Conservation (phyloP, 2,113 vertebrate genomes). For the Stegastes partitus region DNA sequence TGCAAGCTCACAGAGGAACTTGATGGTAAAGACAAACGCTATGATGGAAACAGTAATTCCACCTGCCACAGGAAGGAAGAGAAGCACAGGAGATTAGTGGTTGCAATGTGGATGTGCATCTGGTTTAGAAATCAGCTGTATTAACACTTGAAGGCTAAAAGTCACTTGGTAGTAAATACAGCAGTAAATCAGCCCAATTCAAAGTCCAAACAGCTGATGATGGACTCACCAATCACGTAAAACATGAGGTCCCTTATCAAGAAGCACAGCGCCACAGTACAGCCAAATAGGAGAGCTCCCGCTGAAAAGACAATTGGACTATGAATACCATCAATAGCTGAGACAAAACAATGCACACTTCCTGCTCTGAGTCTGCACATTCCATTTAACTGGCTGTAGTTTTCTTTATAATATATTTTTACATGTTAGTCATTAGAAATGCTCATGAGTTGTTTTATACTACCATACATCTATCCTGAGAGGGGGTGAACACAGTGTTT, state of each 20-base stretch:
- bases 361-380: background rate
- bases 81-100: conserved; percentile 15
- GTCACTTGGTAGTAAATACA: background rate
- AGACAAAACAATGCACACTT: background rate
- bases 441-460: background rate
- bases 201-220: conserved; percentile 7
- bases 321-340: conserved; percentile 3
- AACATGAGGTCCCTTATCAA: conserved; percentile 98
- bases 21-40: conserved; percentile 98
- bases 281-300: conserved; percentile 88
- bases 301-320: conserved; percentile 68
- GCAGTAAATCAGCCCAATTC: background rate
- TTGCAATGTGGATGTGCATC: background rate
- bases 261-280: conserved; percentile 92
- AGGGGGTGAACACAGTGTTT: background rate
- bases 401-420: background rate
- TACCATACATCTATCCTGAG: background rate
- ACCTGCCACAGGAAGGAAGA: conserved; percentile 82
- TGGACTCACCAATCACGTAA: conserved; percentile 98
- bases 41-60: conserved; percentile 99
- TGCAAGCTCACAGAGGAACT: conserved; percentile 98
- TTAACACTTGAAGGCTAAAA: too few species aligned
- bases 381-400: background rate
- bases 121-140: too few species aligned
- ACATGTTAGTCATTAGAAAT: background rate